Evolutionary conservation across 2,888 invertebrate genomes (phyloP), one percentile per base, ranked within the genome.

Genomic region (Dasypogon diadema): DNA sequence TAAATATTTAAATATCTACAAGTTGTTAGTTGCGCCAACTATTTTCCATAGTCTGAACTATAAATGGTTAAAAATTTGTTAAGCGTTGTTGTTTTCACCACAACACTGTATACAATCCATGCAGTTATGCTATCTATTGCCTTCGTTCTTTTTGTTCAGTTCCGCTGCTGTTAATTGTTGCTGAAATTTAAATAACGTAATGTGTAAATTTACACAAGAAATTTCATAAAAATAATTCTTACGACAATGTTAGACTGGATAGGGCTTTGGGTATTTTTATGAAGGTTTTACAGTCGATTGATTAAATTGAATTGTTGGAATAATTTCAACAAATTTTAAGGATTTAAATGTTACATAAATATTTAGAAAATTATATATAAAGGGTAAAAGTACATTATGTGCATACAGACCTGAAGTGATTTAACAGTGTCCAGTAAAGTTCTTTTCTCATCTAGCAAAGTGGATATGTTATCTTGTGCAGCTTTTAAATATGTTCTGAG

Each of bases 401-500:
- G 4, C 8, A 30, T 30, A 86, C 80, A 78, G 81, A 90, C 92
- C 87, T 93, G 92, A 79, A 94, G 84, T 22, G 89, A 87, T 46
- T 90, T 89, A 78, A 94, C 88, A 46, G 91, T 90, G 77, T 94
- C 92, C 78, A 94, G 83, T 63, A 95, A 86, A 60, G 90, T 89
- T 80, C 90, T 90, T 81, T 94, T 95, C 82, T 95, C 94, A 26
- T 91, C 91, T 22, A 94, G 82, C 78, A 94, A 85, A 70, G 88
- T 88, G 5, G 90, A 89, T 0, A 93, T 91, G 77, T 94, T 92
- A 80, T 93, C 93, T 83, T 94, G 93, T 0, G 94, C 93, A 0
- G 91, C 89, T 78, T 88, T 89, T 72, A 92, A 84, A 81, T 88
- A 88, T 5, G 88, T 88, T 80, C 89, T 89, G 5, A 94, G 84